Evolutionary conservation across 1,140 invertebrate species (phyloP), one percentile per base, ranked within the genome.

Genomic region (Rhopalosiphum maidis): DNA sequence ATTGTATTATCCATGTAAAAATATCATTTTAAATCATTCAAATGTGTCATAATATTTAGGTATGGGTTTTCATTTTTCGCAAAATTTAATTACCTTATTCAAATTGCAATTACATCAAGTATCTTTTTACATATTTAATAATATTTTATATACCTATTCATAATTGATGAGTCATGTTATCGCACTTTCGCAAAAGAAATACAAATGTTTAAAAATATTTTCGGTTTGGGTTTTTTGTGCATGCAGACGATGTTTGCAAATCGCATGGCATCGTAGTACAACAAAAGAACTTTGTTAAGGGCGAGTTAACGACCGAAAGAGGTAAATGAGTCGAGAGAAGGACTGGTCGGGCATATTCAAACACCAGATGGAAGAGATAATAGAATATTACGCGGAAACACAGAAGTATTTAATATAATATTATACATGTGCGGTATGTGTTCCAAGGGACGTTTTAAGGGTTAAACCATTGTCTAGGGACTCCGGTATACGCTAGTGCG

Each of bases 351-450:
- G 91, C 91, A 93, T 93, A 93, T 93, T 93, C 91, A 93, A 93
- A 93, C 91, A 93, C 91, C 91, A 93, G 91, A 93, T 93, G 91
- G 91, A 93, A 93, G 91, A 93, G 91, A 93, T 93, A 93, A 93
- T 93, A 93, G 91, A 93, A 93, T 93, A 93, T 93, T 93, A 93
- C 91, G 46, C 91, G 82, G 91, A 93, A 93, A 93, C 82, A 86
- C 91, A 86, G 91, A 93, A 93, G 91, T 93, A 93, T 93, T 86
- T 93, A 91, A 77, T 77, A 77, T 77, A 77, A 91, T 91, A 91
- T 48, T 91, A 90, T 90, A 90, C 89, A 60, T 90, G 91, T 54
- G 91, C 91, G 91, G 60, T 90, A 89, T 89, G 88, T 89, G 89
- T 93, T 93, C 30, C 91, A 86, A 93, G 91, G 91, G 91, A 93